Evolutionary conservation across 2,113 vertebrate genomes (phyloP), one percentile per base, ranked within the genome.

Genomic region (Solea solea): DNA sequence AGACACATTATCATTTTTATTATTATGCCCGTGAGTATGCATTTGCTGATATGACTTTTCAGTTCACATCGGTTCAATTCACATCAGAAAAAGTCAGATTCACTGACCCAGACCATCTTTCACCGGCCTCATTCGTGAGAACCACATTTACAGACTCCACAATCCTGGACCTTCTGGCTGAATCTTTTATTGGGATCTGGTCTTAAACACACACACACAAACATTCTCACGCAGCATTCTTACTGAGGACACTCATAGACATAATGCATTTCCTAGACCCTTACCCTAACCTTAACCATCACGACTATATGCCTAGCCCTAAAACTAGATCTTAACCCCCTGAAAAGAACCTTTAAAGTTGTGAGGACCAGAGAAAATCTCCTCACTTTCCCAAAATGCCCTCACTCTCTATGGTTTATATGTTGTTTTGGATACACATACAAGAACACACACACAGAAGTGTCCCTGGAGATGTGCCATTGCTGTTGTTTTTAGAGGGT

Each of bases 91-190:
- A 81, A 80, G 28, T 59, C 21, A 12, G 76, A 84, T 81, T 76
- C 44, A 60, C 40, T 84, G 82, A 74, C 82, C 82, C 62, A 60
- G 61, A 58, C 61, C 50, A 34, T 57, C 16, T 59, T 15, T 51
- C 34, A 63, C 39, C 78, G 52, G 55, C 39, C 76, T 70, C 49
- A 74, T 71, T 72, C 80, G 85, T 90, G 90, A 90, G 88, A 92
- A 90, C 79, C 64, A 67, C 76, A 59, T 84, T 86, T 82, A 85
- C 72, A 72, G 64, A 67, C 76, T 71, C 59, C 69, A 74, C 76
- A 84, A 80, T 82, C 83, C 81, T 40, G 74, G 80, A 85, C 81
- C 83, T 87, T 81, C 80, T 88, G 85, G 81, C 82, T 82, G 65
- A 70, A 76, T 90, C 73, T 83, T 90, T 90, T 80, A 86, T 83